phyloP scores from a whole-genome alignment of 2,888 invertebrate genomes.

The Andrena haemorrhoa region DNA sequence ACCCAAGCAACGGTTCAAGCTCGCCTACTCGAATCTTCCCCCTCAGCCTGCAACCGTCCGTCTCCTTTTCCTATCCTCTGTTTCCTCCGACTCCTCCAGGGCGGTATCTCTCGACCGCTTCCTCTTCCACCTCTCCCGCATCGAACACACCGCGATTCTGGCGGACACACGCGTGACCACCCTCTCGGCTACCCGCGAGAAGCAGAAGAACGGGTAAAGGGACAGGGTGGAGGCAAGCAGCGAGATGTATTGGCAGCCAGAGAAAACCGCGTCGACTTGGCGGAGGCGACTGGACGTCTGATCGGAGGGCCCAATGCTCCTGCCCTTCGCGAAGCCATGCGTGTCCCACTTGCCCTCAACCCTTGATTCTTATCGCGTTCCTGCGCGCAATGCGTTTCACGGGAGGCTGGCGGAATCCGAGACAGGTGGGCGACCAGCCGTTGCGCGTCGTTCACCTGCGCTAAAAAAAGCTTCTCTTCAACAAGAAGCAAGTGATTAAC shows the following conservation, averaged over 20 bases:
- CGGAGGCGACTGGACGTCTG: neutral
- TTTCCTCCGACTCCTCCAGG: conserved; percentile 5
- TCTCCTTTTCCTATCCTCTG: conserved; percentile 8
- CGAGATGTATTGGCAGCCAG: neutral
- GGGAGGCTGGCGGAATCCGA: neutral
- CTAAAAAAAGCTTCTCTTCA: neutral
- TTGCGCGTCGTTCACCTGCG: neutral
- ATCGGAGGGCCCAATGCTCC: neutral
- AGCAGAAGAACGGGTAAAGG: neutral
- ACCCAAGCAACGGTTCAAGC: conserved; percentile 55
- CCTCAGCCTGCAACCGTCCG: conserved; percentile 3
- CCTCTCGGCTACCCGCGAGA: neutral
- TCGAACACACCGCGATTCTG: neutral
- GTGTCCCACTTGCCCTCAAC: too few relatives aligned
- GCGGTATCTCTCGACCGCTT: neutral
- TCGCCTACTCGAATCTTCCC: conserved; percentile 48
- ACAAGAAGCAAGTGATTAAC: neutral
- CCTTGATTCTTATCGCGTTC: neutral
- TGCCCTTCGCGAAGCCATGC: neutral
- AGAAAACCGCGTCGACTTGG: neutral
- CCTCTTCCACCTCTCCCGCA: neutral
- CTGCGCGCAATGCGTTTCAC: neutral
- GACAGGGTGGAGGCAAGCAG: neutral
- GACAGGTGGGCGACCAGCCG: neutral
- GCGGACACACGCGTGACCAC: neutral